phyloP scores from a whole-genome alignment of 2,888 invertebrate species.

The Folsomia manolachei region DNA sequence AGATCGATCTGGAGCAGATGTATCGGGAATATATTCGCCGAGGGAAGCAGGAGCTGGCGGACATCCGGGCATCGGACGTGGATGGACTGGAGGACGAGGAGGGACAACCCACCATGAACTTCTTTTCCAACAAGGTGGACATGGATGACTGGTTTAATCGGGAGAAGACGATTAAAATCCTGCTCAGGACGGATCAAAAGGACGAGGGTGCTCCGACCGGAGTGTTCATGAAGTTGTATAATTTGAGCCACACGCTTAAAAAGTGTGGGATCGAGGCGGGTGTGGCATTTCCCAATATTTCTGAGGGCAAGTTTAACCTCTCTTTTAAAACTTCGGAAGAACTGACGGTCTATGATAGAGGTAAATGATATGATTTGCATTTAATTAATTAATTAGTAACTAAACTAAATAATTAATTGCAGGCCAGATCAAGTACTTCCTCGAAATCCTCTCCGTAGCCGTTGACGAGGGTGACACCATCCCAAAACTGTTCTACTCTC shows the following conservation, averaged over 20 bases:
- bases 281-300: constrained; percentile 23
- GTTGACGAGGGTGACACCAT: constrained; percentile 19
- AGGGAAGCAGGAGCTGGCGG: constrained; percentile 12
- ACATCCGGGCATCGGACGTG: constrained; percentile 11
- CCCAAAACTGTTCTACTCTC: constrained; percentile 18
- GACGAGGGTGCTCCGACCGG: neutral
- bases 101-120: neutral
- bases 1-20: neutral
- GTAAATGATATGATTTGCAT: too few species aligned
- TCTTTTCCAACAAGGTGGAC: constrained; percentile 17
- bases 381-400: too few species aligned
- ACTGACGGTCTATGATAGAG: neutral
- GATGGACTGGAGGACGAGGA: neutral
- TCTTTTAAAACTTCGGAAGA: constrained; percentile 1
- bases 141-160: constrained; percentile 19
- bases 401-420: too few species aligned
- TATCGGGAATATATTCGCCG: neutral
- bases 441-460: constrained; percentile 9
- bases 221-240: constrained; percentile 12
- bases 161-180: constrained; percentile 19
- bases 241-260: constrained; percentile 11
- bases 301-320: constrained; percentile 10
- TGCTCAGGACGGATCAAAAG: neutral
- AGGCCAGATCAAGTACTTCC: constrained; percentile 12
- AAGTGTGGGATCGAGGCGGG: constrained; percentile 14